Conservation (phyloP, 2,113 vertebrate genomes). For the Trachemys scripta region DNA sequence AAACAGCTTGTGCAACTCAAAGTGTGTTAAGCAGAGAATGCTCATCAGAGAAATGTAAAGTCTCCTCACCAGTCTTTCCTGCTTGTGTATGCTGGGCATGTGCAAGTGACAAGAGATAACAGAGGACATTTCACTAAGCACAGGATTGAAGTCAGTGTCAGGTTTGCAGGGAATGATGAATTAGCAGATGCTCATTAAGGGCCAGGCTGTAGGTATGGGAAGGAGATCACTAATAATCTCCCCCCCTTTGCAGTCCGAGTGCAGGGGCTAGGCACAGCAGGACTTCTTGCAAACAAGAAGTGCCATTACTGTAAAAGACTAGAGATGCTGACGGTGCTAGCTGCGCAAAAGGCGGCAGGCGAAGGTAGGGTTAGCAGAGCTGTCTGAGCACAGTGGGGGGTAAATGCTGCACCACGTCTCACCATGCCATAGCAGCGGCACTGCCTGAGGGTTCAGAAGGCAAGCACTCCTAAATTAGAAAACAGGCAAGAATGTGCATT, state of each 20-base stretch:
- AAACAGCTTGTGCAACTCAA: constrained; percentile 27
- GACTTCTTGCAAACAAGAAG: not conserved
- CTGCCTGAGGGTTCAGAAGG: not conserved
- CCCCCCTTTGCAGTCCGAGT: not conserved
- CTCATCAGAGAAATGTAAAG: constrained; percentile 2
- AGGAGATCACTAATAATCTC: not conserved
- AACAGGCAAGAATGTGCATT: not conserved
- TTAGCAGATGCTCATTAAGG: not conserved
- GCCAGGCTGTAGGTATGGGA: not conserved
- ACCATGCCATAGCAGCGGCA: not conserved
- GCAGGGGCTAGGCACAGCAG: not conserved
- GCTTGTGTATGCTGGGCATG: not conserved
- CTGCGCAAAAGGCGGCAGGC: not conserved
- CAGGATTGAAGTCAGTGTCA: not conserved
- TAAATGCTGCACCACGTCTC: not conserved
- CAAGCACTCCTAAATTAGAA: not conserved
- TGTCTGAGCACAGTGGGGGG: not conserved
- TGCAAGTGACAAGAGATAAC: constrained; percentile 17
- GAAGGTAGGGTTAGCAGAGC: not conserved
- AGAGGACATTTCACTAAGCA: not conserved
- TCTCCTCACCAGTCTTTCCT: not conserved
- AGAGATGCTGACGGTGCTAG: not conserved
- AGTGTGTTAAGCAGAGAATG: not conserved
- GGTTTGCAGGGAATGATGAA: constrained; percentile 17
- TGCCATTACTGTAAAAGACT: not conserved